A percentile compares a stretch with the other conserved stretches of the same genome.
Evolutionary conservation across 2,113 vertebrate genomes (phyloP).

Genomic region (Callocephalon fimbriatum): DNA sequence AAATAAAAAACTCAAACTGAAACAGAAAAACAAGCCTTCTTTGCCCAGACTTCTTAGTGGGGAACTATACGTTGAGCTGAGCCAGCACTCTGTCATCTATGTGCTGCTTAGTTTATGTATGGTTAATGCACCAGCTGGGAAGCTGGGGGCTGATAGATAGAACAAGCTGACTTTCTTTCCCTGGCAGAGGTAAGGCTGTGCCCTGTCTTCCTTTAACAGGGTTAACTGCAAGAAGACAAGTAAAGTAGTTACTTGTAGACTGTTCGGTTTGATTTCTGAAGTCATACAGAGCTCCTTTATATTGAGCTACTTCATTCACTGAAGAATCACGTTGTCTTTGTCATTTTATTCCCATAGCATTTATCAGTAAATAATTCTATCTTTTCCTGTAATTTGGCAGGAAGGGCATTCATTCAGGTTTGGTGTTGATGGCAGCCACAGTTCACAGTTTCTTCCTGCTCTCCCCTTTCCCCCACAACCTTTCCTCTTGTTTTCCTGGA

Average conservation of each 20-base stretch:
- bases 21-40: background rate
- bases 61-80: background rate
- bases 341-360: background rate
- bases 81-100: rapidly evolving
- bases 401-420: background rate
- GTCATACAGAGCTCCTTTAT: background rate
- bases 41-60: background rate
- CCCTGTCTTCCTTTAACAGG: background rate
- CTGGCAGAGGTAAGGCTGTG: background rate
- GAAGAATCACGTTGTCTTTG: background rate
- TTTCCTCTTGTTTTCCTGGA: background rate
- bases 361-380: background rate
- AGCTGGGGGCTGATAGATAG: background rate
- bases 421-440: background rate
- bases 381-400: background rate
- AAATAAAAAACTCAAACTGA: background rate
- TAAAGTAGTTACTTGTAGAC: background rate
- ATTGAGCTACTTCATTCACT: background rate
- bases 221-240: background rate
- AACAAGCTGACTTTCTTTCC: background rate
- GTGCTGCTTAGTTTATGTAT: background rate
- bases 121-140: too few relatives aligned
- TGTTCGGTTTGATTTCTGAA: background rate
- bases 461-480: background rate
- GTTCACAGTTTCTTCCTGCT: background rate